Evolutionary conservation across 1,140 invertebrate species (phyloP), one percentile per base, ranked within the genome.

Genomic region (Magallana ariakensis): DNA sequence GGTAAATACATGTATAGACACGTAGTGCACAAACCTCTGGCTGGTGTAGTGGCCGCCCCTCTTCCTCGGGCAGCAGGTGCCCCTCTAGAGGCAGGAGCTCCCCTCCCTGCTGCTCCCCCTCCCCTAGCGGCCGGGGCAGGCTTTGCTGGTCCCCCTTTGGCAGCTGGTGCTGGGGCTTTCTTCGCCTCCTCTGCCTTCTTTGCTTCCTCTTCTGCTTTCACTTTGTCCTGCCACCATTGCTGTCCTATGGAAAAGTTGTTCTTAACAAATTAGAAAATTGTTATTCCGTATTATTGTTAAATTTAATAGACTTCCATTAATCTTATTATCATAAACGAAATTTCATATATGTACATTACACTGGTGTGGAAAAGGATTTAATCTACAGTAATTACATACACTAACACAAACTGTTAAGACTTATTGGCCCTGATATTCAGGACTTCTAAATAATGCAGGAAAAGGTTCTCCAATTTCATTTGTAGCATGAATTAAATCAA

Each of bases 221-320:
- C 33, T 83, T 90, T 91, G 8, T 92, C 89, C 26, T 92, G 90
- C 91, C 92, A 94, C 94, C 94, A 94, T 83, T 91, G 66, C 83
- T 94, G 94, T 58, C 84, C 93, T 94, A 85, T 13, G 26, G 7
- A 53, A 80, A 26, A 53, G 46, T 11, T 53, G 33, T 46, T 4
- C 33, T 46, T 46, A 5, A 4, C 33, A 46, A 46, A 46, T 46
- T 2, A 46, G 33, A 46, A n/a, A 46, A 46, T 46, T 46, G 33
- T 4, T 5, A 46, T 46, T 46, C 1, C 33, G 5, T 46, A 46
- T 46, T 5, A 46, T 46, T 33, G 33, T 33, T 33, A 4, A 1
- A 33, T 33, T 33, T 33, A 33, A 33, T 33, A 33, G 33, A 33
- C 0, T 33, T 33, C 0, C 33, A 33, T 33, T 33, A 33, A 33